Evolutionary conservation across 2,113 vertebrate species (phyloP).

Genomic region (Ochotona princeps): DNA sequence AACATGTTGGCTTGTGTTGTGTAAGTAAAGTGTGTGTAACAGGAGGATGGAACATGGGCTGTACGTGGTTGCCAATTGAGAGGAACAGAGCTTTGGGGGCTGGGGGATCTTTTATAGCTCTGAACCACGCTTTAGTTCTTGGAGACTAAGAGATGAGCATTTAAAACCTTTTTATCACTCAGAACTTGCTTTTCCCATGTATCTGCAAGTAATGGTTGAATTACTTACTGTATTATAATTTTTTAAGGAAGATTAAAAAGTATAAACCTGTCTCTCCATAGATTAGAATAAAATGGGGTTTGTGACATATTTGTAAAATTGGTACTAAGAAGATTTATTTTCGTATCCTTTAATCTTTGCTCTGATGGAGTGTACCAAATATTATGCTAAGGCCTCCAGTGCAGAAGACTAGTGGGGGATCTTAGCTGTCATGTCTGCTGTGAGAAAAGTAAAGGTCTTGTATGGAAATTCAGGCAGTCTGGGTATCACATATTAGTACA

Average conservation of each 20-base stretch:
- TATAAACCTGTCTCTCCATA: slow-evolving; percentile 66
- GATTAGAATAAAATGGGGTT: slow-evolving; percentile 70
- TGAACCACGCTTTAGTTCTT: neutral
- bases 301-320: slow-evolving; percentile 66
- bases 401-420: neutral
- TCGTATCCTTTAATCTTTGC: slow-evolving; percentile 66
- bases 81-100: slow-evolving; percentile 43
- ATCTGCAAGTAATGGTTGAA: slow-evolving; percentile 57
- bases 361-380: slow-evolving; percentile 60
- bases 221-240: slow-evolving; percentile 76
- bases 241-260: slow-evolving; percentile 76
- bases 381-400: slow-evolving; percentile 27
- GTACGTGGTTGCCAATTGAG: slow-evolving; percentile 24
- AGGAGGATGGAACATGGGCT: slow-evolving; percentile 33
- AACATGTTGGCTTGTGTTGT: slow-evolving; percentile 3
- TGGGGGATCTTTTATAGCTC: slow-evolving; percentile 20
- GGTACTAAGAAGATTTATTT: slow-evolving; percentile 76
- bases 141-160: slow-evolving; percentile 49
- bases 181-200: slow-evolving; percentile 60
- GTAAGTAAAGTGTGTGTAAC: slow-evolving; percentile 54
- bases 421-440: neutral
- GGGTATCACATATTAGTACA: neutral
- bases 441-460: neutral
- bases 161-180: slow-evolving; percentile 58
- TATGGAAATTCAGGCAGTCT: neutral